Evolutionary conservation across 2,888 invertebrate genomes (phyloP).

Genomic region (Orthosia gracilis): DNA sequence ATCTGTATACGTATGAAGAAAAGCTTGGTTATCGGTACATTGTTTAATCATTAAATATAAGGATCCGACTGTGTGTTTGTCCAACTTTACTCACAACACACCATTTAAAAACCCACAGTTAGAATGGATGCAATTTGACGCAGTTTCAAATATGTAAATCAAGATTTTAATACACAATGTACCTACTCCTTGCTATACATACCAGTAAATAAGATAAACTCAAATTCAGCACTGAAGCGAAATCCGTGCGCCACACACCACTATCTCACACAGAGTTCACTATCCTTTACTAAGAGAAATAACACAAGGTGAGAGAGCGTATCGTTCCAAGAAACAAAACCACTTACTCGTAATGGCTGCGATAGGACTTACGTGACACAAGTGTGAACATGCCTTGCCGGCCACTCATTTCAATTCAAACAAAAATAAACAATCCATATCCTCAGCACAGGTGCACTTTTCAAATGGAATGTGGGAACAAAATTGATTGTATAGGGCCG

Average conservation of each 20-base stretch:
- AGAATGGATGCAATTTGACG: neutral
- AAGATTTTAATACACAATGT: neutral
- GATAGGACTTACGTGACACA: slow-evolving; percentile 65
- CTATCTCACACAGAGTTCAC: slow-evolving; percentile 34
- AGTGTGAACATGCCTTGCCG: slow-evolving; percentile 62
- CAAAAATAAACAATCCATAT: slow-evolving; percentile 81
- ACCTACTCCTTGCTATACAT: neutral
- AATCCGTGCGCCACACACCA: slow-evolving; percentile 21
- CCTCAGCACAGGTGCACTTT: slow-evolving; percentile 87
- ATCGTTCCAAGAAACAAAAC: slow-evolving; percentile 57
- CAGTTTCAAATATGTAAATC: neutral
- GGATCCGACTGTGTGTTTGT: neutral
- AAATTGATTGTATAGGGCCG: slow-evolving; percentile 88
- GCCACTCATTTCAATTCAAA: slow-evolving; percentile 78
- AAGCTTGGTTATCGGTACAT: neutral
- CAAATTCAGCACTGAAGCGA: neutral
- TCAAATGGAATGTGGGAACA: slow-evolving; percentile 87
- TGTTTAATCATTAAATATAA: neutral
- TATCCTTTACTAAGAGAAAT: slow-evolving; percentile 34
- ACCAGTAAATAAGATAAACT: slow-evolving; percentile 1
- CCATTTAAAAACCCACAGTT: neutral
- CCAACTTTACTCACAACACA: neutral
- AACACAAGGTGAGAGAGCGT: slow-evolving; percentile 39
- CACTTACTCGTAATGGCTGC: slow-evolving; percentile 61
- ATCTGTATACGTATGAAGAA: neutral